phyloP scores from a whole-genome alignment of 2,888 invertebrate species.

The Drosophila colorata region DNA sequence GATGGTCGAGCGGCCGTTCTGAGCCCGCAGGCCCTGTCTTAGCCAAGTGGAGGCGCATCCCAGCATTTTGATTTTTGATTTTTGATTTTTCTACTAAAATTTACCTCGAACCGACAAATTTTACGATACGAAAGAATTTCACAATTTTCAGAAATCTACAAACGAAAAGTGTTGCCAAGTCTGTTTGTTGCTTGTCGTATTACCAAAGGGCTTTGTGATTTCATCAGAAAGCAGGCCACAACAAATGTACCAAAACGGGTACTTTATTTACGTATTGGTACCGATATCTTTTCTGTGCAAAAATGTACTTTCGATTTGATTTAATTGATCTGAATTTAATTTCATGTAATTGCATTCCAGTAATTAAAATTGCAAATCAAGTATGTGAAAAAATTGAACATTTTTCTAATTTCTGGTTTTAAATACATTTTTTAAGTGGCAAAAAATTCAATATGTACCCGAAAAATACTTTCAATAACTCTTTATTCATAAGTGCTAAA shows the following conservation, averaged over 20 bases:
- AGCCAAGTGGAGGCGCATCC: not conserved
- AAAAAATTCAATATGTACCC: too few relatives aligned
- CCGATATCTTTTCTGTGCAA: too few relatives aligned
- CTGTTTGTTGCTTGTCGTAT: not conserved
- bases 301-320: too few relatives aligned
- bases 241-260: not conserved
- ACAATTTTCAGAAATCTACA: not conserved
- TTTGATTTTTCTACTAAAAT: slow-evolving; percentile 4
- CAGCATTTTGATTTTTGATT: slow-evolving; percentile 3
- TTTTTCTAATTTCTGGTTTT: too few relatives aligned
- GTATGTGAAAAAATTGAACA: too few relatives aligned
- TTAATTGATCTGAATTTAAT: too few relatives aligned
- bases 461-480: too few relatives aligned
- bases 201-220: not conserved
- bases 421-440: too few relatives aligned
- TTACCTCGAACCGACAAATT: not conserved
- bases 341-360: too few relatives aligned
- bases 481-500: too few relatives aligned
- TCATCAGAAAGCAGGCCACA: too few relatives aligned
- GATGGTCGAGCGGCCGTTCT: not conserved
- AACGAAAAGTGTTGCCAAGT: not conserved
- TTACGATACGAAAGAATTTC: not conserved
- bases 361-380: too few relatives aligned
- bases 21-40: not conserved
- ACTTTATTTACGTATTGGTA: not conserved